Conservation (phyloP, 2,888 invertebrate species). For the Elaeidobius kamerunicus region DNA sequence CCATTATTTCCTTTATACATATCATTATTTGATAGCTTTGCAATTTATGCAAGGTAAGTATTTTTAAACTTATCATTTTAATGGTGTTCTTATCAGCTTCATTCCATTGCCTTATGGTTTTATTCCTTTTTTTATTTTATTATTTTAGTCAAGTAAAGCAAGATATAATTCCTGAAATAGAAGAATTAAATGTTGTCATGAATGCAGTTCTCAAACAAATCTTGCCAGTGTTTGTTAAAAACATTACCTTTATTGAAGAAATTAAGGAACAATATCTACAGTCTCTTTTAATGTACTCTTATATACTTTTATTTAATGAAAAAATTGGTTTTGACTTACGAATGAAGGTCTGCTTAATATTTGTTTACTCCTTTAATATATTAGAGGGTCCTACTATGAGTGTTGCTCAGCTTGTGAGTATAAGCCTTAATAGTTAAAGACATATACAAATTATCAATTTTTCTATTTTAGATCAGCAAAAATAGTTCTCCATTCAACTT, state of each 20-base stretch:
- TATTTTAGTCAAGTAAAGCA: constrained; percentile 27
- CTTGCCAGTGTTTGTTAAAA: constrained; percentile 34
- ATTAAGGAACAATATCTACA: constrained; percentile 32
- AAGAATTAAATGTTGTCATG: constrained; percentile 33
- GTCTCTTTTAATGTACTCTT: constrained; percentile 35
- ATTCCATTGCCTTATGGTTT: too few species aligned
- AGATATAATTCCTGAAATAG: constrained; percentile 27
- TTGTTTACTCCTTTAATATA: constrained; percentile 51
- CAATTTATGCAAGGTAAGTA: constrained; percentile 36
- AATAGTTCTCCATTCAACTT: constrained; percentile 21
- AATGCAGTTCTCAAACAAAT: constrained; percentile 36
- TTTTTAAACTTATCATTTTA: constrained; percentile 1
- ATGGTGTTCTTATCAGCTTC: too few species aligned
- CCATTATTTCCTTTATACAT: constrained; percentile 37
- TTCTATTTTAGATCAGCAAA: constrained; percentile 24
- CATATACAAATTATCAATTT: background rate
- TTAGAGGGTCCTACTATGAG: constrained; percentile 20
- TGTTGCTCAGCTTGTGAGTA: constrained; percentile 35
- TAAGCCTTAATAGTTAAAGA: background rate
- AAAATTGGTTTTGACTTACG: constrained; percentile 65
- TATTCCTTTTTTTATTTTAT: background rate
- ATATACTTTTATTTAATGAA: constrained; percentile 44
- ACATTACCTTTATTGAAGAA: constrained; percentile 28
- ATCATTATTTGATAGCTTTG: constrained; percentile 35
- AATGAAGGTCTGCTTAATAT: constrained; percentile 59